phyloP scores from a whole-genome alignment of 2,113 vertebrate species.

The Lanius ludovicianus region DNA sequence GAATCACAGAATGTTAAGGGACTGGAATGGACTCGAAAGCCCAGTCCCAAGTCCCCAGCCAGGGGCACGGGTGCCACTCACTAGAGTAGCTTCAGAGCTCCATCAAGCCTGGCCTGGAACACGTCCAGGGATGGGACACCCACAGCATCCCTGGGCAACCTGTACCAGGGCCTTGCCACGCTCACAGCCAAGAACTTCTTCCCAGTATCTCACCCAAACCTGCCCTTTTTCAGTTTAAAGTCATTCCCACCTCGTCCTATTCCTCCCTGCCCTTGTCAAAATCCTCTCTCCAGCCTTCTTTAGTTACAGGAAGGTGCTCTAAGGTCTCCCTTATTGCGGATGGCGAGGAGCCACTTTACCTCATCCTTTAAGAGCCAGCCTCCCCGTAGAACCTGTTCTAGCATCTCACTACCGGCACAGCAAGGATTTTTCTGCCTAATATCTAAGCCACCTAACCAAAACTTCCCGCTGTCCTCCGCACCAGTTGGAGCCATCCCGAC shows the following conservation, averaged over 20 bases:
- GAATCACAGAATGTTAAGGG: not conserved
- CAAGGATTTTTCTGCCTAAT: too few species aligned
- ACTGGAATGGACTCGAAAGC: not conserved
- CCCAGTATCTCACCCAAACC: not conserved
- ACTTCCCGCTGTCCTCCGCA: rapidly evolving
- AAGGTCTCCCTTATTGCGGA: not conserved
- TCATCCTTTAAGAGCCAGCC: not conserved
- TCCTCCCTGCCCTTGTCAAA: not conserved
- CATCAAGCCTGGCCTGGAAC: not conserved
- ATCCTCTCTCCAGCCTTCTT: not conserved
- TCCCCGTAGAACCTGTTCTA: too few species aligned
- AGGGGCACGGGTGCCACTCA: not conserved
- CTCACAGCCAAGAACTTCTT: not conserved
- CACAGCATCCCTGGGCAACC: not conserved
- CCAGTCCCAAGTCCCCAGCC: not conserved
- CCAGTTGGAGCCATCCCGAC: not conserved
- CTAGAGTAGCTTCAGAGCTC: not conserved
- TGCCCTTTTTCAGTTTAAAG: not conserved
- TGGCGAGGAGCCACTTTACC: not conserved
- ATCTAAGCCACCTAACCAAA: rapidly evolving
- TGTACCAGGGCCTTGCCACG: too few species aligned
- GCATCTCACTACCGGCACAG: not conserved
- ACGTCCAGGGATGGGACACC: not conserved
- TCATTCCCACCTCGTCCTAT: too few species aligned
- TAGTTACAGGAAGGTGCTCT: not conserved